These are phyloP conservation scores for Petrolisthes cinctipes DNA, from an alignment of 2,888 invertebrate species.

Conservation along the genomic window DNA sequence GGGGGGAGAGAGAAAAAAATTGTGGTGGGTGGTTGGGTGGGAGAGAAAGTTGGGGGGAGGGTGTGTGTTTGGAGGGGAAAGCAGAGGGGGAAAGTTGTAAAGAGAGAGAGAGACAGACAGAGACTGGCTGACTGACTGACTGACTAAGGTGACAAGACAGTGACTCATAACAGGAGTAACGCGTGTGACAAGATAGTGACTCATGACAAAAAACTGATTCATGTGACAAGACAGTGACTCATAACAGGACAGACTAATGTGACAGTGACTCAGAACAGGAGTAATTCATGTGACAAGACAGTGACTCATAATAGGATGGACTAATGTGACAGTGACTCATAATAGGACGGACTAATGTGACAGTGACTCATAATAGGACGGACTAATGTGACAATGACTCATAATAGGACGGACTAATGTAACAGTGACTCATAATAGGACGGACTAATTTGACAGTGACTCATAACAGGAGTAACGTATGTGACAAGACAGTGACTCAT, in stretches of 20 bases:
- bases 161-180: neutral
- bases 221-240: neutral
- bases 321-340: slow-evolving; percentile 2
- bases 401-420: neutral
- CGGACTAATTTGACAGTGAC: neutral
- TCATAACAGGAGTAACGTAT: neutral
- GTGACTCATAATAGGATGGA: neutral
- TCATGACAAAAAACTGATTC: neutral
- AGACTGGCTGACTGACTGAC: neutral
- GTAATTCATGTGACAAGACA: neutral
- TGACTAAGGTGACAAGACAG: neutral
- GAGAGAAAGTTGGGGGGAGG: no score
- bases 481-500: neutral
- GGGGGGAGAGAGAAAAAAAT: no score
- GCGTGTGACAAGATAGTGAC: neutral
- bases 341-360: neutral
- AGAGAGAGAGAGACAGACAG: neutral
- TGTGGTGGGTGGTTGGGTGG: no score
- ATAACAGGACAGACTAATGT: slow-evolving; percentile 1
- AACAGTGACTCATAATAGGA: neutral
- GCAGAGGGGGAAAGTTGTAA: neutral
- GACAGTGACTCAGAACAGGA: slow-evolving; percentile 2
- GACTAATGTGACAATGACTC: neutral
- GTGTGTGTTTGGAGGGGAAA: neutral
- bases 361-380: neutral